Base-by-base conservation (phyloP, 2,888 invertebrate genomes). In the Tachina fera region DNA sequence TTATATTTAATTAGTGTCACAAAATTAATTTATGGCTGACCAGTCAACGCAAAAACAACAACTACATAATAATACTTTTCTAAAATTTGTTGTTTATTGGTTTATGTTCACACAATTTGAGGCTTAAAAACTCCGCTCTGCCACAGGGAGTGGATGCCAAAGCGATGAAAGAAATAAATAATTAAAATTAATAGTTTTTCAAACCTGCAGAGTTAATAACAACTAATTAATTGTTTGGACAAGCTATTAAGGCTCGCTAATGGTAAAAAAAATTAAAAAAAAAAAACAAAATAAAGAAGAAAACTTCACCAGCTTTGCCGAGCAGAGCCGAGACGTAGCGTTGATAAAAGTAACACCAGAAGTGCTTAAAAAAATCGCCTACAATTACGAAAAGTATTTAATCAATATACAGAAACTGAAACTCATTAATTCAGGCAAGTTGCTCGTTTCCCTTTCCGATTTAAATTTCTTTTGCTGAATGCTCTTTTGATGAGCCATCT, bases 151-250 rank as follows among this genome's bases (percentile, higher is more conserved):
- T 6, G 31, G 5, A 31, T 5, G 5, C 5, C 10, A 16, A 47
- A 16, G 41, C 41, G 10, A 13, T 47, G 19, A 74, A 61, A 31
- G 39, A 39, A 16, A 75, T 53, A 53, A 63, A 43, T 58, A 67
- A 67, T 56, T 76, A 58, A 56, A 39, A 76, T 53, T 75, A 41
- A 49, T 41, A n/a, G 14, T n/a, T n/a, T 47, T 39, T 68, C 39
- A 10, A 43, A 14, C 11, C 39, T 47, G 14, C 9, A 68, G 60
- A 71, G 43, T 76, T 76, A 63, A 70, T 70, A 67, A 51, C 60
- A 77, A 83, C 77, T 83, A 78, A 68, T 68, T 78, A 83, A 67
- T 78, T 83, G 60, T 68, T 83, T 74, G 60, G 68, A 78, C 77
- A 78, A 60, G 53, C 68, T 47, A 74, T 77, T 77, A 78, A 67